Conservation (phyloP, 2,797 vertebrate genomes). For the Allobates femoralis region DNA sequence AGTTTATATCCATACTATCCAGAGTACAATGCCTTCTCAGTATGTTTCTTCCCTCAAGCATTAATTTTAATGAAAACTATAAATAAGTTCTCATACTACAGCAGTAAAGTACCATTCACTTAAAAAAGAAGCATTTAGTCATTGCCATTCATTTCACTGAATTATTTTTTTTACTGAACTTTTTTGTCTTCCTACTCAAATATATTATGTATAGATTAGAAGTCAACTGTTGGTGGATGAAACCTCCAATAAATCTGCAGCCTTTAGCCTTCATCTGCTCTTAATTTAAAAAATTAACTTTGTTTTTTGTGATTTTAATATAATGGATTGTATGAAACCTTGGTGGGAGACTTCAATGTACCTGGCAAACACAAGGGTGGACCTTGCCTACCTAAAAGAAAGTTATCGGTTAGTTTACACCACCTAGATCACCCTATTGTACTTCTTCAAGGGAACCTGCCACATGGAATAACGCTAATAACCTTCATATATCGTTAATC, state of each 20-base stretch:
- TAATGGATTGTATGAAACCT: conserved; percentile 73
- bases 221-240: conserved; percentile 64
- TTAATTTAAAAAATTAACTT: conserved; percentile 74
- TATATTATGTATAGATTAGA: conserved; percentile 64
- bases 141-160: conserved; percentile 68
- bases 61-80: conserved; percentile 59
- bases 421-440: too few relatives aligned
- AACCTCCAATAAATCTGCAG: conserved; percentile 70
- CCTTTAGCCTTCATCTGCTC: conserved; percentile 74
- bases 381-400: background rate
- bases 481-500: too few relatives aligned
- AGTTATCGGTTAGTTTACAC: too few relatives aligned
- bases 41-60: conserved; percentile 38
- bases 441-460: too few relatives aligned
- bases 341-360: conserved; percentile 26
- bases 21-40: conserved; percentile 30
- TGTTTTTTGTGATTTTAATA: conserved; percentile 65
- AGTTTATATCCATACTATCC: conserved; percentile 9
- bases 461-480: too few relatives aligned
- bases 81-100: conserved; percentile 58
- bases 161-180: too few relatives aligned
- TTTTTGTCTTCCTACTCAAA: conserved; percentile 69
- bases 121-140: conserved; percentile 70
- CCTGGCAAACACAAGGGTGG: background rate
- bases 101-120: conserved; percentile 61